Evolutionary conservation across 2,888 invertebrate species (phyloP).

Genomic region (Lasioglossum zephyrum): DNA sequence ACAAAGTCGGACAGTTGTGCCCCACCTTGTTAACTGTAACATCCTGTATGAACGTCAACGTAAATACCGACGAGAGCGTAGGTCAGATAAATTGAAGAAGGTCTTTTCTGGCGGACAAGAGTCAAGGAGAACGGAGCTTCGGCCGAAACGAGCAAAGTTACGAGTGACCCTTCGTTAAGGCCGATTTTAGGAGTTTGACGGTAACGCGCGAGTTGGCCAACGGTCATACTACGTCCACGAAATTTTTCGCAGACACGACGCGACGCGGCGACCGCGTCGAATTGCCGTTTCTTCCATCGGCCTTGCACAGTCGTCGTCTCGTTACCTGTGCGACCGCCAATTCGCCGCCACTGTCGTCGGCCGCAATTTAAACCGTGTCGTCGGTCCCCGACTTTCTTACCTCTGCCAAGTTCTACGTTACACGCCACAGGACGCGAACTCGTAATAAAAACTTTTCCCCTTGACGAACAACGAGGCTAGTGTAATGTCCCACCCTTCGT

Average conservation of each 20-base stretch:
- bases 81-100: conserved; percentile 27
- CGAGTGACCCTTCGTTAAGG: conserved; percentile 58
- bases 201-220: conserved; percentile 47
- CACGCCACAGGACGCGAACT: conserved; percentile 23
- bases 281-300: conserved; percentile 12
- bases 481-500: conserved; percentile 1
- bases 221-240: conserved; percentile 40
- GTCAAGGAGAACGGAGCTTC: conserved; percentile 38
- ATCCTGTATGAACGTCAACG: not conserved
- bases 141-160: conserved; percentile 56
- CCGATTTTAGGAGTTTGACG: conserved; percentile 59
- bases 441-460: conserved; percentile 53
- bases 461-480: not conserved
- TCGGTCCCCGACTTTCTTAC: conserved; percentile 38
- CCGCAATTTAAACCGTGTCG: conserved; percentile 62
- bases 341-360: conserved; percentile 31
- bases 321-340: conserved; percentile 59
- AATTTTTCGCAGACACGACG: conserved; percentile 38
- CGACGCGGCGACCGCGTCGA: not conserved
- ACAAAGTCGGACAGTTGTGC: not conserved
- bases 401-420: conserved; percentile 50
- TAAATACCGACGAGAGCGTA: not conserved
- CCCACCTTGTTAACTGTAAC: not conserved
- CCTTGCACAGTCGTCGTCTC: conserved; percentile 28
- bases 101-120: conserved; percentile 19